Conservation (phyloP, 2,888 invertebrate species). For the Chaitophorus viminalis region DNA sequence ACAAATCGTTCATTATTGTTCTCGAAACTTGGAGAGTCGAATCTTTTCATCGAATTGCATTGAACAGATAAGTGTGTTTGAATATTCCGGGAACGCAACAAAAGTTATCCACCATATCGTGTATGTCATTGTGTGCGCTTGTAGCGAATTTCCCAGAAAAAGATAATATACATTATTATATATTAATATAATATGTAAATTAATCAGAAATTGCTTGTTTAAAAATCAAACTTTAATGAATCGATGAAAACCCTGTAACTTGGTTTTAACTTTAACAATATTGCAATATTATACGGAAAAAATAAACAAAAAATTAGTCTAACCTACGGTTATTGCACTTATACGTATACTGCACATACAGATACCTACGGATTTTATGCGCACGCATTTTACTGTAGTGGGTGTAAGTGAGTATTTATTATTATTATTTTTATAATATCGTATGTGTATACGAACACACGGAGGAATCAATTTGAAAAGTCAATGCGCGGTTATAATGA, state of each 20-base stretch:
- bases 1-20: neutral
- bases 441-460: neutral
- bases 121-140: neutral
- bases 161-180: neutral
- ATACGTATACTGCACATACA: too few species aligned
- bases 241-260: too few species aligned
- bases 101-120: neutral
- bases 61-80: neutral
- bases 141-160: neutral
- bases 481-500: constrained; percentile 1
- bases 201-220: neutral
- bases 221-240: too few species aligned
- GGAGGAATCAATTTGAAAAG: constrained; percentile 13
- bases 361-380: too few species aligned
- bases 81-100: constrained; percentile 14
- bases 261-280: too few species aligned
- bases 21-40: neutral
- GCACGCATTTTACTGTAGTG: too few species aligned
- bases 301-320: too few species aligned
- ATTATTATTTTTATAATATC: too few species aligned
- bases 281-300: too few species aligned
- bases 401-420: too few species aligned
- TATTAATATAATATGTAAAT: neutral
- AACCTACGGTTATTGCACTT: too few species aligned
- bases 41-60: neutral